phyloP scores from a whole-genome alignment of 2,113 vertebrate species.

The Ciconia boyciana region DNA sequence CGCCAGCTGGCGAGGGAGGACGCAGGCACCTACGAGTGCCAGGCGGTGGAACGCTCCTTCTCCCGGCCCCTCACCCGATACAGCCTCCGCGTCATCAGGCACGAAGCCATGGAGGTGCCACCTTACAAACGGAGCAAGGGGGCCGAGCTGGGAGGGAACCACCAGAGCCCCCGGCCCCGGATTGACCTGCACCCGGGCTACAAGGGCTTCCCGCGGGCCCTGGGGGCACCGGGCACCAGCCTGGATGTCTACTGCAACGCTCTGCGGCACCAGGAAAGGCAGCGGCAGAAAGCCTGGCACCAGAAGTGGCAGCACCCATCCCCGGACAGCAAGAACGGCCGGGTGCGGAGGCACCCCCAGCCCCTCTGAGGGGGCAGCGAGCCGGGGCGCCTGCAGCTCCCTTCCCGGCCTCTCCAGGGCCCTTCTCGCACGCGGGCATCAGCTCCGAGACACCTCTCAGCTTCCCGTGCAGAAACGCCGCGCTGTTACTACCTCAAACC shows the following conservation, averaged over 20 bases:
- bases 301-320: slow-evolving; percentile 77
- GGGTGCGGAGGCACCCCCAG: slow-evolving; percentile 77
- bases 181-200: slow-evolving; percentile 48
- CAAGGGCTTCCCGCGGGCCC: slow-evolving; percentile 72
- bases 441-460: neutral
- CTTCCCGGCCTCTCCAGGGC: neutral
- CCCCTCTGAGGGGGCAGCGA: neutral
- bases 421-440: neutral
- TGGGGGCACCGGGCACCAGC: slow-evolving; percentile 63
- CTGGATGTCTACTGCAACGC: slow-evolving; percentile 79
- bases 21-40: slow-evolving; percentile 75
- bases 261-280: slow-evolving; percentile 79
- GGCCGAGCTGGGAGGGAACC: slow-evolving; percentile 22
- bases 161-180: neutral
- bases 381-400: neutral
- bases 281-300: slow-evolving; percentile 74
- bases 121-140: neutral
- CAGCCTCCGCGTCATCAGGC: slow-evolving; percentile 72
- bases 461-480: neutral
- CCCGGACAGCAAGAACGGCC: slow-evolving; percentile 70
- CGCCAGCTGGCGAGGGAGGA: slow-evolving; percentile 71
- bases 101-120: slow-evolving; percentile 35
- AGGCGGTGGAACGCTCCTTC: slow-evolving; percentile 72
- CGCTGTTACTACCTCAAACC: slow-evolving; percentile 25
- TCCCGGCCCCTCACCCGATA: slow-evolving; percentile 70